These are phyloP conservation scores for Drusus annulatus DNA, from an alignment of 1,140 invertebrate species.

Conservation along the genomic window DNA sequence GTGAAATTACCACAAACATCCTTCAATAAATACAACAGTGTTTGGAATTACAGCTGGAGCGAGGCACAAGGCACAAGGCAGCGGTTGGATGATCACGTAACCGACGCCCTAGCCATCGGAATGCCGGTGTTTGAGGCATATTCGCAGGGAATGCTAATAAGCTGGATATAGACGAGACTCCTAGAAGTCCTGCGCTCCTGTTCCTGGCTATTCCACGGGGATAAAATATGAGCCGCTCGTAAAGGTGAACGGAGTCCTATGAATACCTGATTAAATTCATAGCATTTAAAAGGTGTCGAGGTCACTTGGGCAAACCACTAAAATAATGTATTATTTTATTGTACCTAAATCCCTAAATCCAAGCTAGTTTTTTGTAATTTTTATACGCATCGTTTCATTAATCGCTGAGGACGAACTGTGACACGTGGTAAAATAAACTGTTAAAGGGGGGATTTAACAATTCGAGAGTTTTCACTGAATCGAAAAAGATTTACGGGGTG, in stretches of 20 bases:
- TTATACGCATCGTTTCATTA: no score
- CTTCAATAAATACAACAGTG: neutral
- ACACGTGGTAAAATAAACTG: no score
- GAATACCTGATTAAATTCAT: neutral
- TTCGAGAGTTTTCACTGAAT: no score
- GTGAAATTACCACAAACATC: neutral
- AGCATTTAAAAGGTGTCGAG: neutral
- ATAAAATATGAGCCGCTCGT: slow-evolving; percentile 2
- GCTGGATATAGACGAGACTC: slow-evolving; percentile 45
- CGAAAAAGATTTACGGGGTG: no score
- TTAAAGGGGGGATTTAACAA: no score
- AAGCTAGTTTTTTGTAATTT: no score
- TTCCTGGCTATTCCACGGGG: neutral
- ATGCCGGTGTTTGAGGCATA: slow-evolving; percentile 30
- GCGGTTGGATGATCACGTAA: slow-evolving; percentile 16
- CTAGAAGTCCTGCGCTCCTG: slow-evolving; percentile 58
- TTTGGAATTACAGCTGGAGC: neutral
- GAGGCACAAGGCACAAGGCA: neutral
- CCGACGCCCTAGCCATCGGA: slow-evolving; percentile 23
- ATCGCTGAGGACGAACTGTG: no score
- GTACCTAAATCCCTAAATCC: no score
- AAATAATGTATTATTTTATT: no score
- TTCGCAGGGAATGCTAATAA: slow-evolving; percentile 41
- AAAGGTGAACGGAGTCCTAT: neutral
- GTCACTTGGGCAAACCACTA: neutral